Evolutionary conservation across 2,888 invertebrate species (phyloP), one percentile per base, ranked within the genome.

Genomic region (Phania funesta): DNA sequence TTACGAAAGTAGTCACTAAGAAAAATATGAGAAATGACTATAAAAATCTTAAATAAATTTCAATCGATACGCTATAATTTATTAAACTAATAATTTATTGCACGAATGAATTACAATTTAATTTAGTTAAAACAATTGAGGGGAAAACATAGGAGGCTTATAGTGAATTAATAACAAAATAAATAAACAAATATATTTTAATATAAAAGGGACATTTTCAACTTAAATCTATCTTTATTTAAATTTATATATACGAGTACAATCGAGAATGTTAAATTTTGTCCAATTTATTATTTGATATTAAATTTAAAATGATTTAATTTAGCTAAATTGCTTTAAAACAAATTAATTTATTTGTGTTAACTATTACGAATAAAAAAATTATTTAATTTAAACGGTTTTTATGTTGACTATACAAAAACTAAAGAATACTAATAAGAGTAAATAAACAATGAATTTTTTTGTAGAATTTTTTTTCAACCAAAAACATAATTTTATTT

Each of bases 11-110:
- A 71, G 48, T 60, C 46, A 24, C 38, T 2, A 41, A 46, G 35
- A 46, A 60, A 16, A 13, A n/a, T 22, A 38, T n/a, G 1, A 18
- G 1, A 18, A 16, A 18, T 32, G 0, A 20, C 5, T 22, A 32
- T 44, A 26, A 5, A 5, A 26, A 26, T 5, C 26, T 26, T 26
- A 5, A 26, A 26, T 26, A 26, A 44, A 8, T 44, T 58, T 46
- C 35, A 35, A 35, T 56, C 48, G 22, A 46, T 58, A 32, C 41
- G 16, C n/a, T n/a, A 71, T 54, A 48, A 60, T 60, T 70, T 70
- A 58, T 70, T 50, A 60, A 48, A 38, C 16, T 48, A 70, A 24
- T 58, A 44, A 35, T 58, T 70, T 58, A 54, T 44, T 1, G 11
- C 16, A 18, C 38, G 20, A 9, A 60, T 24, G 24, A 60, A 60